phyloP scores from a whole-genome alignment of 2,113 vertebrate genomes.

The Xenopus laevis region DNA sequence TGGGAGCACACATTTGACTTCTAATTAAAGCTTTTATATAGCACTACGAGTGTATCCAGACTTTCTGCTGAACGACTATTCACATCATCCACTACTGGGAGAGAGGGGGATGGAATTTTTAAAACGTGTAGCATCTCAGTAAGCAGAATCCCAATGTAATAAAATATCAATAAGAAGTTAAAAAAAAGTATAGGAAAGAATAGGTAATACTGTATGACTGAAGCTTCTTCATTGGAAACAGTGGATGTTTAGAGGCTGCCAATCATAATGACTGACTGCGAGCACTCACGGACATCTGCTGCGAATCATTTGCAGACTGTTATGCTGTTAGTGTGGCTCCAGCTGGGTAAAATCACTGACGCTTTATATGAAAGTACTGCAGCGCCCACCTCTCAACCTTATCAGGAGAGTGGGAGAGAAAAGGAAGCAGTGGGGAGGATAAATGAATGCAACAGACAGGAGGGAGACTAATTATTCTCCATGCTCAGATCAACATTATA shows the following conservation, averaged over 20 bases:
- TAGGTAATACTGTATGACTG: too few species aligned
- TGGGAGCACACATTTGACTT: too few species aligned
- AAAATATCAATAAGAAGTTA: too few species aligned
- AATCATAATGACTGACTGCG: background rate
- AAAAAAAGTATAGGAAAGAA: too few species aligned
- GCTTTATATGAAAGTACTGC: background rate
- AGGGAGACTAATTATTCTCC: background rate
- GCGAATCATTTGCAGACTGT: background rate
- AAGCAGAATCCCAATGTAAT: too few species aligned
- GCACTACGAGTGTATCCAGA: too few species aligned
- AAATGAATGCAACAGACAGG: slow-evolving; percentile 1
- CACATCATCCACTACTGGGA: too few species aligned
- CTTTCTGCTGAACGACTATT: too few species aligned
- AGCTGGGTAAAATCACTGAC: slow-evolving; percentile 10
- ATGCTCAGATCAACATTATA: background rate
- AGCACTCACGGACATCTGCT: background rate
- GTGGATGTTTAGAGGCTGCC: background rate
- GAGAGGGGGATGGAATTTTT: too few species aligned
- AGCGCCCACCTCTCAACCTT: background rate
- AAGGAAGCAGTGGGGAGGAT: background rate
- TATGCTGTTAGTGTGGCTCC: background rate
- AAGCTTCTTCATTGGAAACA: background rate
- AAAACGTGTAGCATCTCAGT: too few species aligned
- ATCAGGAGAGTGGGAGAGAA: background rate
- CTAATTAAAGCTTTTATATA: too few species aligned